Evolutionary conservation across 2,113 vertebrate genomes (phyloP).

Genomic region (Felis catus): F.catus_Fca126_mat1.0 CM031417.1:46060501-46061000

Average conservation of each 20-base stretch:
- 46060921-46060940: neutral
- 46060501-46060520: neutral
- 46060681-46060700: neutral
- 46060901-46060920: neutral
- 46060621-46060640: constrained; percentile 10
- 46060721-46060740: neutral
- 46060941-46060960: neutral
- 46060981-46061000: neutral
- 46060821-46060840: neutral
- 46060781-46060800: neutral
- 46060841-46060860: neutral
- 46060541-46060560: neutral
- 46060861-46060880: neutral
- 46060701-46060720: neutral
- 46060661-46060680: neutral
- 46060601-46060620: neutral
- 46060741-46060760: neutral
- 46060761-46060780: neutral
- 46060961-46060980: neutral
- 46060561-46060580: neutral
- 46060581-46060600: neutral
- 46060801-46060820: neutral
- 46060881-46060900: neutral
- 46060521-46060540: neutral
- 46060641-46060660: neutral